Percentiles rank a stretch among this genome's conserved stretches.
phyloP scores from a whole-genome alignment of 2,888 invertebrate species.

The Phoenoteleia sp. region DNA sequence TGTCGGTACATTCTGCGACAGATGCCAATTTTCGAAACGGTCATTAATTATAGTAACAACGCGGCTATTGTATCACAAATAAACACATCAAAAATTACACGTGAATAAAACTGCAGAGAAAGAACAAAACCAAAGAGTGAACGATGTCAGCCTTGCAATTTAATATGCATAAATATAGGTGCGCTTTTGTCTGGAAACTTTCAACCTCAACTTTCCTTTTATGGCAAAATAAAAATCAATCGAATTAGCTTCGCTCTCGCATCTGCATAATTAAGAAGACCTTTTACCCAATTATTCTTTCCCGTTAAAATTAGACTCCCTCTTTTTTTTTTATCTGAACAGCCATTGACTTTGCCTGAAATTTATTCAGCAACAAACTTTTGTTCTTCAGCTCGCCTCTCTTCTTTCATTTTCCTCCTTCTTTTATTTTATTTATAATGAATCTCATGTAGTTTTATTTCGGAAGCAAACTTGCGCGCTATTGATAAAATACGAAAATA shows the following conservation, averaged over 20 bases:
- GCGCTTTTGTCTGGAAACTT: constrained; percentile 45
- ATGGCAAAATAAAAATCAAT: neutral
- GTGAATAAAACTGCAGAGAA: constrained; percentile 35
- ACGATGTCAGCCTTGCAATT: constrained; percentile 20
- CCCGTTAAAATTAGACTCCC: constrained; percentile 15
- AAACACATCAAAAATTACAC: constrained; percentile 54
- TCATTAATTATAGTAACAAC: constrained; percentile 57
- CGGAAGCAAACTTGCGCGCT: constrained; percentile 9
- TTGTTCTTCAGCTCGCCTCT: constrained; percentile 6
- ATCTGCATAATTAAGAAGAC: constrained; percentile 19
- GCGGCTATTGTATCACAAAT: constrained; percentile 38
- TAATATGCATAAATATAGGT: constrained; percentile 59
- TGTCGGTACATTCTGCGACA: constrained; percentile 12
- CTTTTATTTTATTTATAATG: neutral
- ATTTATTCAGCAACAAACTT: constrained; percentile 13
- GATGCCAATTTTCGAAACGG: constrained; percentile 64
- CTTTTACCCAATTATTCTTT: constrained; percentile 29
- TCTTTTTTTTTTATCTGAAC: no score
- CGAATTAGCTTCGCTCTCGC: constrained; percentile 6
- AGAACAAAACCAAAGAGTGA: constrained; percentile 6
- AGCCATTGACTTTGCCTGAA: constrained; percentile 2
- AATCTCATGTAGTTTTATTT: constrained; percentile 13
- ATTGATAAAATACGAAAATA: constrained; percentile 57
- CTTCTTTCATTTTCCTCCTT: neutral
- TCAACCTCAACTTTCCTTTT: constrained; percentile 39